Base-by-base conservation (phyloP, 2,797 vertebrate genomes). In the Fratercula arctica region DNA sequence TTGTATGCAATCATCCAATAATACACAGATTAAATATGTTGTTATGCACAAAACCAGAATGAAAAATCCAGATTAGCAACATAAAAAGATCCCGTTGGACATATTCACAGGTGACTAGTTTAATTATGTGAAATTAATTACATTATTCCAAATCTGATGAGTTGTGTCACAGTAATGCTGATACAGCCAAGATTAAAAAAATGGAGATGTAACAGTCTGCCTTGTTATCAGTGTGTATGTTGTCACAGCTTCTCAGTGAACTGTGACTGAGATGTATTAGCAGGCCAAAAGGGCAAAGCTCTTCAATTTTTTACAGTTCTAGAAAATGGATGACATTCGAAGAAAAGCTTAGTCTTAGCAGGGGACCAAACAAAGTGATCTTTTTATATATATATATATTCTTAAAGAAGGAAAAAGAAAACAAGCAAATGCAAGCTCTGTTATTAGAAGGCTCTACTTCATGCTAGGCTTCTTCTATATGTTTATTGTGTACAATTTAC, bases 261-360 rank as follows among this genome's bases (percentile, higher is more conserved):
- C 81, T 79, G 96, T 94, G 93, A 96, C 90, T 94, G 91, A 97
- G 85, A 94, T 70, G 67, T 76, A 97, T 96, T 91, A 97, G 87
- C 46, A 95, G 94, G 95, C 97, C 94, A 96, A 95, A 95, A 96
- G 88, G 93, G 70, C 74, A 97, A 95, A 92, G 80, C 63, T 96
- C 83, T 94, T 96, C 90, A 97, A 93, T 94, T 95, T 93, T 95
- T 97, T 95, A 97, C 73, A 93, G 77, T 92, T 73, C 51, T 81
- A 95, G 61, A 80, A 97, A 97, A 96, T 68, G 95, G 76, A 46
- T 97, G 97, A 96, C 93, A 97, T 97, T 97, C 96, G 41, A 82
- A 96, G 80, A 96, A 96, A 95, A 95, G 95, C 81, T 95, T 59
- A 76, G 33, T 87, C 93, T 90, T 96, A 91, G 84, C 79, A 86